A percentile compares a stretch with the other conserved stretches of the same genome.
These are phyloP conservation scores for Portunus trituberculatus DNA, from an alignment of 1,140 invertebrate genomes.

Conservation along the genomic window DNA sequence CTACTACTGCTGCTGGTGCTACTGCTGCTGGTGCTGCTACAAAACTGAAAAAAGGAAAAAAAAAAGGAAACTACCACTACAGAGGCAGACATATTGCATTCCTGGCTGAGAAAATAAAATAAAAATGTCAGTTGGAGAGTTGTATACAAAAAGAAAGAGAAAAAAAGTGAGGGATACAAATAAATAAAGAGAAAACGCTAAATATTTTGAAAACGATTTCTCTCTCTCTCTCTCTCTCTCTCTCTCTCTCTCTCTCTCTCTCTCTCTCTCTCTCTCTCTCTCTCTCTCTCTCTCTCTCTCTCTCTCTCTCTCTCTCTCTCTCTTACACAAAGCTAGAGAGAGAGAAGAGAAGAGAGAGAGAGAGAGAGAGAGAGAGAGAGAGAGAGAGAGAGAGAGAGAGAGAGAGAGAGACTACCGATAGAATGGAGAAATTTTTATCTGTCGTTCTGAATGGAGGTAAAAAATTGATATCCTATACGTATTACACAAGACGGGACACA, in stretches of 20 bases:
- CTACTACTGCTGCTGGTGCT: too few species aligned
- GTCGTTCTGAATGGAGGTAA: neutral
- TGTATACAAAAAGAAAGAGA: neutral
- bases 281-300: too few species aligned
- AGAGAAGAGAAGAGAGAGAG: conserved; percentile 36
- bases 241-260: too few species aligned
- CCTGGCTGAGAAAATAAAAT: neutral
- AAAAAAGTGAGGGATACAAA: neutral
- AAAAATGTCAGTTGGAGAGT: neutral
- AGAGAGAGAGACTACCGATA: neutral
- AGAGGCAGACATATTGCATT: conserved; percentile 9
- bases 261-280: too few species aligned
- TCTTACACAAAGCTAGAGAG: too few species aligned
- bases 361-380: conserved; percentile 32
- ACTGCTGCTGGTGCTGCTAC: too few species aligned
- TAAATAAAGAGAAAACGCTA: conserved; percentile 7
- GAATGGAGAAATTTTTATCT: neutral
- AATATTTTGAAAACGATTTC: conserved; percentile 31
- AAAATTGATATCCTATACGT: neutral
- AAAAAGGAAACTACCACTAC: neutral
- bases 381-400: conserved; percentile 2
- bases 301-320: too few species aligned
- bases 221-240: neutral
- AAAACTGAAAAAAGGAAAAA: neutral
- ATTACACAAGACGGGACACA: neutral